Base-by-base conservation (phyloP, 2,888 invertebrate species). In the Ennomos erosarius region DNA sequence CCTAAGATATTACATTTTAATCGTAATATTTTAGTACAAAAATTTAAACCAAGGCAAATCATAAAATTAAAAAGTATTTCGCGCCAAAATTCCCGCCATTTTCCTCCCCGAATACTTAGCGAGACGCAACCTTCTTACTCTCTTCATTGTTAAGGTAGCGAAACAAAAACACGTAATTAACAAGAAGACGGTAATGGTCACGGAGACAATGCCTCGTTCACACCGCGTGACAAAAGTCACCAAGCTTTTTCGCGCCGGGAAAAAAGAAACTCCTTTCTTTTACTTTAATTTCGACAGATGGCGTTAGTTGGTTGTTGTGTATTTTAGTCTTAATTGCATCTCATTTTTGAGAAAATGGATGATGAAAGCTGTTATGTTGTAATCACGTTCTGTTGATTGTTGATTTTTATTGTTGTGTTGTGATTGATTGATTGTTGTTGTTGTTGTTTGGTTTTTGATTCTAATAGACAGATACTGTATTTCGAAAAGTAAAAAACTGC, bases 101-200 rank as follows among this genome's bases (percentile, higher is more conserved):
- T 49, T 47, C 13, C 11, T 42, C 49, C 53, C 34, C 47, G 46
- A 43, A 47, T 51, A 42, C 50, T 51, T 50, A 26, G 55, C 47
- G n/a, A n/a, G 59, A 54, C 51, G 59, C 59, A 55, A 55, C 55
- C 55, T 55, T 51, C 50, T 55, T 53, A 38, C 46, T 53, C 37
- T 55, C 55, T 50, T 56, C 46, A 65, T 54, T 65, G 60, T 64
- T 64, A 52, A 48, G 45, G 57, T 59, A 35, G 64, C 62, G 63
- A 66, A 64, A 69, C 67, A 68, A 67, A 64, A 67, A 65, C 70
- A 68, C 65, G 68, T 68, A 68, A 70, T 70, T 70, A 70, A 62
- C 67, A 68, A 60, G 60, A 66, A 65, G 64, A 62, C 64, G 58
- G 59, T 68, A 68, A 70, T 70, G 68, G 67, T 47, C 56, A 47